Base-by-base conservation (phyloP, 2,888 invertebrate genomes). In the Frankliniella fusca region DNA sequence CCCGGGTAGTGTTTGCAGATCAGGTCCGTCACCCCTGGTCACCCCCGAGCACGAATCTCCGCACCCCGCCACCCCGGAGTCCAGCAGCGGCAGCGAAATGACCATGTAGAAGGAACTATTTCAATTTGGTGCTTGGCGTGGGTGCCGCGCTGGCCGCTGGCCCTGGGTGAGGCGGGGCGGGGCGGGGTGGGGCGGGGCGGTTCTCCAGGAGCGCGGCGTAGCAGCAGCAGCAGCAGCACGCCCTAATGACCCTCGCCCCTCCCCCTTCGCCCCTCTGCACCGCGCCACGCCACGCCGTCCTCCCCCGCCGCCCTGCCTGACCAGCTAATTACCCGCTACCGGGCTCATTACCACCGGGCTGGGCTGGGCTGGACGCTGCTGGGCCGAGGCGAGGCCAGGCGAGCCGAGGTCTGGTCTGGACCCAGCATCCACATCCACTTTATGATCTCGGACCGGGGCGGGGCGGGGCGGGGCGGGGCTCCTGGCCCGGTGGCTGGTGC, bases 251-350 rank as follows among this genome's bases (percentile, higher is more conserved):
- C 61, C 54, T 54, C 15, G 8, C 12, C 54, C 5, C 15, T 7
- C 54, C 54, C 15, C 54, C 38, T 5, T 2, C 38, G 38, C 38
- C 38, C 3, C 38, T 5, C 38, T 5, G 38, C 38, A 5, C 38
- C 38, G 38, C 38, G 3, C 38, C 38, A 5, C 38, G 38, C 38
- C 38, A 38, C 38, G 38, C 38, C 38, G 38, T 38, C 38, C 38
- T 38, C 38, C 38, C 38, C 38, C 38, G 38, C 20, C 54, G 54
- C n/a, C n/a, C n/a, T 38, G 38, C 38, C 38, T 38, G 38, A 38
- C 38, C 38, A 76, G 70, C 70, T 76, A 76, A 76, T 76, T 76
- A 76, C 70, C 70, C 70, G 70, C 70, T 76, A 76, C 70, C 70
- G 70, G 70, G 70, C 50, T 27, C 54, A 61, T 54, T 38, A 23